These are phyloP conservation scores for Triplophysa tibetana DNA, from an alignment of 2,113 vertebrate species.

Conservation along the genomic window DNA sequence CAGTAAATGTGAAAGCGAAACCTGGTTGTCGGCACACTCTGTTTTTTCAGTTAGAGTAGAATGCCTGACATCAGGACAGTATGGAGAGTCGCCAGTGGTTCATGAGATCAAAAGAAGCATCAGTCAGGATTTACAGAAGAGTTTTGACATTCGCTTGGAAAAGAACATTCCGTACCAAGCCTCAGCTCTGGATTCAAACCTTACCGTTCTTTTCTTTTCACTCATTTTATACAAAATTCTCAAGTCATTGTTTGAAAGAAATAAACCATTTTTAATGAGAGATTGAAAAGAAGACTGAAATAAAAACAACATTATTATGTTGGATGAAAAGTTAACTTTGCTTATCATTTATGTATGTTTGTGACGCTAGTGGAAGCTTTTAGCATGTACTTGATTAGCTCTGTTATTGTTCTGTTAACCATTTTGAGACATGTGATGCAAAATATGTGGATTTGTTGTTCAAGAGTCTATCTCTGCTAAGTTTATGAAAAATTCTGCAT, in stretches of 20 bases:
- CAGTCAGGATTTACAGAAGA: constrained; percentile 12
- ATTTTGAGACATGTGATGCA: not conserved
- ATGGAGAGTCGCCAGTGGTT: not conserved
- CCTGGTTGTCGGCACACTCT: too few relatives aligned
- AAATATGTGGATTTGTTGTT: not conserved
- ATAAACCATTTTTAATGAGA: too few relatives aligned
- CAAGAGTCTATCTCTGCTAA: not conserved
- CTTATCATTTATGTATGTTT: not conserved
- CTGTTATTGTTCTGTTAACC: not conserved
- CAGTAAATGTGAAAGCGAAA: too few relatives aligned
- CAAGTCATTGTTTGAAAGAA: too few relatives aligned
- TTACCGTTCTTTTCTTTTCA: not conserved
- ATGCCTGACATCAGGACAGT: not conserved
- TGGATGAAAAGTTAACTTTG: not conserved
- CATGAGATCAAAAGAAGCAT: constrained; percentile 25
- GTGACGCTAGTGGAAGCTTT: not conserved
- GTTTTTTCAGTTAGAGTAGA: too few relatives aligned
- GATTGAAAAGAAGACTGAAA: too few relatives aligned
- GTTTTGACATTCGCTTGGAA: not conserved
- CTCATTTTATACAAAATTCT: not conserved
- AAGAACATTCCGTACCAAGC: constrained; percentile 1
- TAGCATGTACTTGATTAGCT: not conserved
- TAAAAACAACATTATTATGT: not conserved
- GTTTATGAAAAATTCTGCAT: not conserved
- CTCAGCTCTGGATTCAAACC: not conserved